Percentiles rank a stretch among this genome's conserved stretches.
These are phyloP conservation scores for Aptenodytes patagonicus DNA, from an alignment of 2,113 vertebrate genomes.

Conservation along the genomic window DNA sequence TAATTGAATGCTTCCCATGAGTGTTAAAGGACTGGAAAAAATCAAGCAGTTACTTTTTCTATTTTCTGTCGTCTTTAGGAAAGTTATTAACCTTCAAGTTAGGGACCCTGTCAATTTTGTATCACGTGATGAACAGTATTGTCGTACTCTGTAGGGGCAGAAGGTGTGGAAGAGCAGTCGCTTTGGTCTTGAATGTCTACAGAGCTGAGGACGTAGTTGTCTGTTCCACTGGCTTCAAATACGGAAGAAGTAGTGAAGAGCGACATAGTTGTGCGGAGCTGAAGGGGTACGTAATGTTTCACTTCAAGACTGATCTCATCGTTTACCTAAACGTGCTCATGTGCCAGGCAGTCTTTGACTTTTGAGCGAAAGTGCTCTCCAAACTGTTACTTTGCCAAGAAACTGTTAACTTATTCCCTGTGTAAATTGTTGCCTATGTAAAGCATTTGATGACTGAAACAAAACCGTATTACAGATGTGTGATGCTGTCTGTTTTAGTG, in stretches of 20 bases:
- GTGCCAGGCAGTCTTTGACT: not conserved
- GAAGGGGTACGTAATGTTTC: constrained; percentile 32
- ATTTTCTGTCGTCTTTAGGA: not conserved
- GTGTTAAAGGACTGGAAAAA: constrained; percentile 16
- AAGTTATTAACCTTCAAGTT: constrained; percentile 42
- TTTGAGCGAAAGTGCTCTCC: not conserved
- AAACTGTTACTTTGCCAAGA: not conserved
- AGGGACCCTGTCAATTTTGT: not conserved
- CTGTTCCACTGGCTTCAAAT: not conserved
- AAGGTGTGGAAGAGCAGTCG: not conserved
- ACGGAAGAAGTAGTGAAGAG: constrained; percentile 10
- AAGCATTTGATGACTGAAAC: not conserved
- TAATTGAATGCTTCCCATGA: constrained; percentile 61
- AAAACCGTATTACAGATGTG: not conserved
- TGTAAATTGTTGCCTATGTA: not conserved
- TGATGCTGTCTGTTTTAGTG: not conserved
- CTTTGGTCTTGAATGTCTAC: not conserved
- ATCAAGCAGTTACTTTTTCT: not conserved
- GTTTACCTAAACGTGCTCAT: not conserved
- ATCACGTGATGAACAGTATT: not conserved
- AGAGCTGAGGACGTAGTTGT: not conserved
- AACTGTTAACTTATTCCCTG: not conserved
- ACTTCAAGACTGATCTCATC: not conserved
- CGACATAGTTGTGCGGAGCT: not conserved
- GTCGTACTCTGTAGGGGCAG: not conserved